Evolutionary conservation across 2,797 vertebrate genomes (phyloP).

Genomic region (Takifugu ocellatus): DNA sequence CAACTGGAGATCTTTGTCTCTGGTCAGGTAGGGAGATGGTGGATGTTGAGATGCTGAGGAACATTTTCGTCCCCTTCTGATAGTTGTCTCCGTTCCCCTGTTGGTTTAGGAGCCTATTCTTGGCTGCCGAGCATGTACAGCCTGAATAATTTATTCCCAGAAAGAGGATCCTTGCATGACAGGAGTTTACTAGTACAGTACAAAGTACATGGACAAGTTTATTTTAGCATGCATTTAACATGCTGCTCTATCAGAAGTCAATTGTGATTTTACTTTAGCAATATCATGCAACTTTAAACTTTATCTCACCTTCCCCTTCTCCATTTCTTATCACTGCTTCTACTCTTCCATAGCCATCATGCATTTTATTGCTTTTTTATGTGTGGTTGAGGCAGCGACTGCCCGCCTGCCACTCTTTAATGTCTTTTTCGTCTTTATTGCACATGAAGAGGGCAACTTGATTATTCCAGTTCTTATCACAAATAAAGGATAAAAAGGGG

Average conservation of each 20-base stretch:
- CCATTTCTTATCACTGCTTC: no score
- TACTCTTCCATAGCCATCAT: no score
- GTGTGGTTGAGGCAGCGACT: constrained; percentile 8
- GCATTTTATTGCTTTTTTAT: neutral
- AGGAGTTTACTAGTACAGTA: constrained; percentile 53
- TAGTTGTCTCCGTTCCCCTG: constrained; percentile 33
- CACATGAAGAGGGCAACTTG: constrained; percentile 46
- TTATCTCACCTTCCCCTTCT: neutral
- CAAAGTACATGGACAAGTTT: constrained; percentile 50
- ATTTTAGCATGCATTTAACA: constrained; percentile 15
- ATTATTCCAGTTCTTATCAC: constrained; percentile 52
- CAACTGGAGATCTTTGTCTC: constrained; percentile 12
- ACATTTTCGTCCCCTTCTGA: constrained; percentile 9
- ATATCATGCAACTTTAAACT: no score
- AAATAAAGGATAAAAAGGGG: constrained; percentile 42
- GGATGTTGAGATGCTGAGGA: constrained; percentile 30
- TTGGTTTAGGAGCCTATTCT: constrained; percentile 71
- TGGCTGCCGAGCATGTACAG: constrained; percentile 58
- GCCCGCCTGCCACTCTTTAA: constrained; percentile 21
- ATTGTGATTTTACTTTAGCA: no score
- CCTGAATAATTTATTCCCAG: constrained; percentile 72
- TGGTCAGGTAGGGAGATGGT: constrained; percentile 35
- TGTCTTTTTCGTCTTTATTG: constrained; percentile 39
- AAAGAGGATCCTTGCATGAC: constrained; percentile 61
- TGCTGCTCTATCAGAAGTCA: no score